These are phyloP conservation scores for Aethina tumida DNA, from an alignment of 1,140 invertebrate genomes.

Conservation along the genomic window DNA sequence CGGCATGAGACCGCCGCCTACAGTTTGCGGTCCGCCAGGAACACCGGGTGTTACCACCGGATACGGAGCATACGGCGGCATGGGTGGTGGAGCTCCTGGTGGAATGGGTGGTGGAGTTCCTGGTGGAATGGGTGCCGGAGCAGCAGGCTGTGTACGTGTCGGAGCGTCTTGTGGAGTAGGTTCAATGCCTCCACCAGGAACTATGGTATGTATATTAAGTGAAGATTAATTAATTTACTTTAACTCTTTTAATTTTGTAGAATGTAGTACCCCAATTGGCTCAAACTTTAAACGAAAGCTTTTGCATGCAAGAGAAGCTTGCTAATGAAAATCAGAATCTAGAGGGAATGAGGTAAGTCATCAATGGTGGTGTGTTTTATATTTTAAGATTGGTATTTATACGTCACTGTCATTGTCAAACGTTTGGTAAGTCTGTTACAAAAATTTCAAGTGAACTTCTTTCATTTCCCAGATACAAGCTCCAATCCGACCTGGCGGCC, in stretches of 20 bases:
- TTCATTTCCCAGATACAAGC: slow-evolving; percentile 38
- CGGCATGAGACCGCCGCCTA: no score
- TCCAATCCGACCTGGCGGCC: slow-evolving; percentile 40
- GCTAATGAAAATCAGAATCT: slow-evolving; percentile 49
- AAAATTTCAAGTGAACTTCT: not conserved
- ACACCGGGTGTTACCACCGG: no score
- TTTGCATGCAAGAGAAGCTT: slow-evolving; percentile 51
- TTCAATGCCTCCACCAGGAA: not conserved
- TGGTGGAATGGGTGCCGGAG: no score
- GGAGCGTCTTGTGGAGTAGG: no score
- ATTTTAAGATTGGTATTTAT: no score
- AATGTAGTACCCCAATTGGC: slow-evolving; percentile 9
- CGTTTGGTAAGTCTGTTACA: no score
- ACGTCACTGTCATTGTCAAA: slow-evolving; percentile 7
- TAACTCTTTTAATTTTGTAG: slow-evolving; percentile 6
- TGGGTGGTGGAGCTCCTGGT: no score
- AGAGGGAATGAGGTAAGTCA: slow-evolving; percentile 43
- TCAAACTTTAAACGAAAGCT: slow-evolving; percentile 45
- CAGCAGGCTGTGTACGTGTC: no score
- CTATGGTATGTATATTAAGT: not conserved
- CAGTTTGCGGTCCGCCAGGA: no score
- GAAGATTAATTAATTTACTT: slow-evolving; percentile 4
- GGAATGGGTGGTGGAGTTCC: no score
- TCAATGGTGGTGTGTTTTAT: no score
- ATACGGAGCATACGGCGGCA: no score